Conservation (phyloP, 2,113 vertebrate genomes). For the Nettapus auritus region DNA sequence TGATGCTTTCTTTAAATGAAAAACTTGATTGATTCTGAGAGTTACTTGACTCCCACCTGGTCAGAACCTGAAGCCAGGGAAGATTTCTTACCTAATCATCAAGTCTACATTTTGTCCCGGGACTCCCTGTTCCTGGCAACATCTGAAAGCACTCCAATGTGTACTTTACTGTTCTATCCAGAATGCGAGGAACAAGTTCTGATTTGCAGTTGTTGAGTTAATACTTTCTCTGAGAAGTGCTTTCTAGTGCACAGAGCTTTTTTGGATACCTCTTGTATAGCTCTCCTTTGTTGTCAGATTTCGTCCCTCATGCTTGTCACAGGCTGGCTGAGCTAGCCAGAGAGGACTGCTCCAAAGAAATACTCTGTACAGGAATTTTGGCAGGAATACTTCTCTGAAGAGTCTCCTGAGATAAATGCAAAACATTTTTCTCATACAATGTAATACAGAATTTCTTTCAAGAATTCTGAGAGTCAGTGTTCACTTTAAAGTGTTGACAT, state of each 20-base stretch:
- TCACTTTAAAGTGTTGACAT: background rate
- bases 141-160: background rate
- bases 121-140: background rate
- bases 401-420: constrained; percentile 24
- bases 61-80: background rate
- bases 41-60: background rate
- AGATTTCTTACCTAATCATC: background rate
- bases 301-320: background rate
- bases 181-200: background rate
- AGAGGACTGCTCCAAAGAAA: constrained; percentile 36
- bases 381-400: background rate
- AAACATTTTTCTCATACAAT: background rate
- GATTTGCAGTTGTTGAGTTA: background rate
- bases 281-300: background rate
- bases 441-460: background rate
- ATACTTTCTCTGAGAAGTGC: background rate
- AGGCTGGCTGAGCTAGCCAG: background rate
- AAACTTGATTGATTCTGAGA: background rate
- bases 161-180: background rate
- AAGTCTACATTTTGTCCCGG: background rate
- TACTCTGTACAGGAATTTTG: constrained; percentile 38
- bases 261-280: background rate
- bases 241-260: background rate
- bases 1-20: background rate
- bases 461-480: background rate